These are phyloP conservation scores for Rhynchomys soricoides DNA, from an alignment of 2,113 vertebrate species.

Conservation along the genomic window DNA sequence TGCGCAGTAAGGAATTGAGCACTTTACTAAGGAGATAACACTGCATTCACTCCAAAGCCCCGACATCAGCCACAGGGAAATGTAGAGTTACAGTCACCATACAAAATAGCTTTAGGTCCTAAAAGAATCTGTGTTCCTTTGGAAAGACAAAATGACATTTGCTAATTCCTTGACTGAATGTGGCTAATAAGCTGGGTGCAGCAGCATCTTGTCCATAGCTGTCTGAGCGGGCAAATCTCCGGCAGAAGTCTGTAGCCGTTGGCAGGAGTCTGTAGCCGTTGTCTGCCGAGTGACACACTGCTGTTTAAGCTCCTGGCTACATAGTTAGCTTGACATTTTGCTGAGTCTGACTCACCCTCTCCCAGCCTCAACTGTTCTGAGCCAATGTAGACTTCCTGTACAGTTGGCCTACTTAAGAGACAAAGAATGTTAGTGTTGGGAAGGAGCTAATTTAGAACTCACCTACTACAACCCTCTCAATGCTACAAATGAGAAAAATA, in stretches of 20 bases:
- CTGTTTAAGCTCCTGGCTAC: conserved; percentile 55
- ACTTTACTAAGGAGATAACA: neutral
- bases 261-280: neutral
- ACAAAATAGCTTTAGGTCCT: conserved; percentile 20
- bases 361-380: conserved; percentile 56
- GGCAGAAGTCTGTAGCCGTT: neutral
- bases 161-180: neutral
- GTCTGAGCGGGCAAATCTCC: conserved; percentile 59
- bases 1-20: neutral
- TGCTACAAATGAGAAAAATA: neutral
- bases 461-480: conserved; percentile 15
- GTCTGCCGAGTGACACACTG: neutral
- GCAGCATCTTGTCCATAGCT: conserved; percentile 46
- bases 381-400: conserved; percentile 57
- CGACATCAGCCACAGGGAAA: neutral
- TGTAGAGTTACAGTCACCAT: neutral
- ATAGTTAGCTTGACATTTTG: conserved; percentile 59
- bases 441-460: conserved; percentile 40
- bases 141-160: neutral
- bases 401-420: conserved; percentile 67
- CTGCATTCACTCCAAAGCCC: neutral
- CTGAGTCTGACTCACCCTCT: conserved; percentile 69
- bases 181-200: conserved; percentile 51
- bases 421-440: conserved; percentile 52
- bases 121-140: neutral